phyloP scores from a whole-genome alignment of 30 jellyfish, hydroid and myxozoan genomes.

The Chrysaora quinquecirrha region DNA sequence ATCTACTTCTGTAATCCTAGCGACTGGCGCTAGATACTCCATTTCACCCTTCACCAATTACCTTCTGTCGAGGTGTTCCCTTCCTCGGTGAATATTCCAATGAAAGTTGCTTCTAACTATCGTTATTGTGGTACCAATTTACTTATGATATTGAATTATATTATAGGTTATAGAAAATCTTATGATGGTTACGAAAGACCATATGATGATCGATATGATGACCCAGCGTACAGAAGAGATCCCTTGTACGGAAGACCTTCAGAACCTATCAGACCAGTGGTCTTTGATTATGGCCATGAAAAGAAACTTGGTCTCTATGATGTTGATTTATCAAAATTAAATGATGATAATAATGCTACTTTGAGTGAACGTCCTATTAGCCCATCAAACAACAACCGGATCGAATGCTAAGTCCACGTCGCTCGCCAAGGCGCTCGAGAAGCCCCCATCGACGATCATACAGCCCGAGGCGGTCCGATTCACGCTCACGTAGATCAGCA shows the following conservation, averaged over 20 bases:
- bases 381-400: constrained; percentile 6
- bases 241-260: constrained; percentile 9
- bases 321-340: constrained; percentile 19
- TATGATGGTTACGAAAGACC: constrained; percentile 4
- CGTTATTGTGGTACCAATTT: no score
- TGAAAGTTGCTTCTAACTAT: no score
- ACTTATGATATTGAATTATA: no score
- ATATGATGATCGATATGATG: constrained; percentile 28
- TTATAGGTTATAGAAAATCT: neutral
- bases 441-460: constrained; percentile 57
- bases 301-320: constrained; percentile 31
- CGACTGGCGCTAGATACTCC: no score
- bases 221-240: constrained; percentile 34
- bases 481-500: neutral
- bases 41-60: no score
- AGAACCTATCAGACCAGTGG: constrained; percentile 52
- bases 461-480: constrained; percentile 22
- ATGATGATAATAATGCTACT: neutral
- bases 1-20: no score
- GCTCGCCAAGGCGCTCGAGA: constrained; percentile 40
- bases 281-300: constrained; percentile 66
- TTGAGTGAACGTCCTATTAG: neutral
- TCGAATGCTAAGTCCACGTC: constrained; percentile 22
- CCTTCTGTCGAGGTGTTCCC: no score
- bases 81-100: no score